A percentile compares a stretch with the other conserved stretches of the same genome.
These are phyloP conservation scores for Epinephelus awoara DNA, from an alignment of 2,797 vertebrate species.

Conservation along the genomic window DNA sequence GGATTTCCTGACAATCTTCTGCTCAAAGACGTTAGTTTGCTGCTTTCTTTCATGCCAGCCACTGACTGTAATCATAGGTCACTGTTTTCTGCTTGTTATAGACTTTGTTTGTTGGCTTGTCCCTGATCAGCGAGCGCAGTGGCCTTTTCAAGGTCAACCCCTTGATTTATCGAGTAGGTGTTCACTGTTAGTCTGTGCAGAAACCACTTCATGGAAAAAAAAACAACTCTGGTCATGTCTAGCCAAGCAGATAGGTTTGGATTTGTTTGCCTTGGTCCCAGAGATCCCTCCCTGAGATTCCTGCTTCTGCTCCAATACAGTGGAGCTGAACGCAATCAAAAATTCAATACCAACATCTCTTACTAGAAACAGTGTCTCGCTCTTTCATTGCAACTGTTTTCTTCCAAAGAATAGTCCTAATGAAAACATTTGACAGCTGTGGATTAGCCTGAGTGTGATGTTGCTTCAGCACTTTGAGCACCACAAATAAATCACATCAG, in stretches of 20 bases:
- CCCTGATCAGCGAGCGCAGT: neutral
- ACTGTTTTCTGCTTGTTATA: conserved; percentile 14
- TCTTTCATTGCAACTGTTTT: neutral
- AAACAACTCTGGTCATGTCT: neutral
- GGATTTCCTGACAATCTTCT: neutral
- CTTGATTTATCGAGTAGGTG: conserved; percentile 9
- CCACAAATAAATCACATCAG: neutral
- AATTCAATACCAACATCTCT: neutral
- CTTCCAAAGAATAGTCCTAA: neutral
- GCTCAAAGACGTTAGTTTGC: conserved; percentile 6
- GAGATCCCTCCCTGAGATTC: neutral
- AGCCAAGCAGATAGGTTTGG: neutral
- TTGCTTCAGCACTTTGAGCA: neutral
- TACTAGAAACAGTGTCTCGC: neutral
- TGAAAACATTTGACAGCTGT: neutral
- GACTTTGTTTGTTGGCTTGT: conserved; percentile 26
- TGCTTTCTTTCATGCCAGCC: neutral
- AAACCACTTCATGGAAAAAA: neutral
- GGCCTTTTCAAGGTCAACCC: conserved; percentile 40
- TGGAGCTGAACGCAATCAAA: neutral
- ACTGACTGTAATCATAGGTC: conserved; percentile 12
- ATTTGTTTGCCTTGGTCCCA: neutral
- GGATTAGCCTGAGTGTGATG: neutral
- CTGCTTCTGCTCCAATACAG: neutral
- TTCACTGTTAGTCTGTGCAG: neutral